Evolutionary conservation across 2,797 vertebrate genomes (phyloP), one percentile per base, ranked within the genome.

Genomic region (Chiroxiphia lanceolata): DNA sequence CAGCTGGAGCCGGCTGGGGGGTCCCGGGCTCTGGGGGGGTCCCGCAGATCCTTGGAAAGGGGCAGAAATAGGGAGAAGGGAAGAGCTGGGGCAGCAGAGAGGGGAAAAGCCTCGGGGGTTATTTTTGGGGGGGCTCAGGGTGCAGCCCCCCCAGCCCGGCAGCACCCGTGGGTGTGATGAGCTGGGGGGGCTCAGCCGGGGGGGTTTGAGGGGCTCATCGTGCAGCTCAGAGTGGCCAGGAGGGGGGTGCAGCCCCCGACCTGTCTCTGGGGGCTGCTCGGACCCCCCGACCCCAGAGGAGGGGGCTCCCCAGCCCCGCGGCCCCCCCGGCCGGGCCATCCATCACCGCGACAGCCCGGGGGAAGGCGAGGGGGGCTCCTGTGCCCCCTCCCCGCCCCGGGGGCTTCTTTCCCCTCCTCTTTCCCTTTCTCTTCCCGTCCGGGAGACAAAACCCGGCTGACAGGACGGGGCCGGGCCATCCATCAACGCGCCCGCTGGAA

Each of bases 401-500:
- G 60, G 60, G 60, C 60, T 61, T 40, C 97, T 57, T 44, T 40
- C 75, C 64, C 75, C 47, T 69, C 67, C 81, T 91, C 80, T 26
- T 21, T 16, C 53, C 26, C 15, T 63, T 54, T 40, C 57, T 40
- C 21, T 90, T 20, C 56, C 54, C 42, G 47, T 47, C 98, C 91
- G 94, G 89, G 93, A 97, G 97, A 98, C 98, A 98, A 98, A 98
- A 98, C 97, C 97, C 98, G 97, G 98, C 60, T 98, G 98, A 98
- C 98, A 98, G 97, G 98, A 98, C 96, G 97, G 98, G 97, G 93
- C 98, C 94, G 97, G 98, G 97, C 98, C 98, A 99, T 99, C 99
- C 98, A 99, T 99, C 99, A 99, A 98, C 98, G 98, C 97, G 98
- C 98, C 98, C 98, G 97, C 97, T 97, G 98, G 98, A 98, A 98